phyloP scores from a whole-genome alignment of 1,140 invertebrate genomes.

The Lepidurus packardi region DNA sequence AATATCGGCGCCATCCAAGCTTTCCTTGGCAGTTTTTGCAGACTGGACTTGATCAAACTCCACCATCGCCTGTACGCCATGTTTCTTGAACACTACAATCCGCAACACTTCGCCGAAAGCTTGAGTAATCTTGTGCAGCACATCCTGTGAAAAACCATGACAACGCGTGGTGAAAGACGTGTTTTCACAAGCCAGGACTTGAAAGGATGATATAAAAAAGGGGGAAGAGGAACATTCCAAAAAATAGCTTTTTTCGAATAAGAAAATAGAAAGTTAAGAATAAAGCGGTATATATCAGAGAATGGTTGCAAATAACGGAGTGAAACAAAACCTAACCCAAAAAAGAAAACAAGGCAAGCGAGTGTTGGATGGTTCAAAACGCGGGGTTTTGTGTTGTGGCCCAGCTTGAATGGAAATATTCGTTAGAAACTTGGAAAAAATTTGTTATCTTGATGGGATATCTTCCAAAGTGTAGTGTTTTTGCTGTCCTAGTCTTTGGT shows the following conservation, averaged over 20 bases:
- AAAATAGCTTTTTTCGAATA: background rate
- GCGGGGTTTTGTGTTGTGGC: background rate
- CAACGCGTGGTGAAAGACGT: slow-evolving; percentile 23
- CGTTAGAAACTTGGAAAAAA: background rate
- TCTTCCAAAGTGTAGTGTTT: background rate
- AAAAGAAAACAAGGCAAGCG: background rate
- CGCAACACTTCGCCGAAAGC: slow-evolving; percentile 92
- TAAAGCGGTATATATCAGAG: background rate
- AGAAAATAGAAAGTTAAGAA: slow-evolving; percentile 13
- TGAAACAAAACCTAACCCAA: background rate
- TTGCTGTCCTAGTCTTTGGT: too few species aligned
- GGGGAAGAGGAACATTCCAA: background rate
- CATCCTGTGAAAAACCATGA: slow-evolving; percentile 63
- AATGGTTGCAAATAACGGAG: background rate
- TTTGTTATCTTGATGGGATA: background rate
- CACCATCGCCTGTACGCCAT: slow-evolving; percentile 97
- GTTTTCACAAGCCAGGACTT: background rate
- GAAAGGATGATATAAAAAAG: background rate
- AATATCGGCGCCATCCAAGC: slow-evolving; percentile 94
- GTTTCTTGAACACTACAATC: slow-evolving; percentile 99
- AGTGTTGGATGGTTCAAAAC: too few species aligned
- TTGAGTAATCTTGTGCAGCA: slow-evolving; percentile 92
- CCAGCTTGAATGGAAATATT: background rate
- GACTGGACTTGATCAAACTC: slow-evolving; percentile 94
- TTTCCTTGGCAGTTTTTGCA: slow-evolving; percentile 89